Conservation (phyloP, 2,797 vertebrate genomes). For the Lates japonicus region DNA sequence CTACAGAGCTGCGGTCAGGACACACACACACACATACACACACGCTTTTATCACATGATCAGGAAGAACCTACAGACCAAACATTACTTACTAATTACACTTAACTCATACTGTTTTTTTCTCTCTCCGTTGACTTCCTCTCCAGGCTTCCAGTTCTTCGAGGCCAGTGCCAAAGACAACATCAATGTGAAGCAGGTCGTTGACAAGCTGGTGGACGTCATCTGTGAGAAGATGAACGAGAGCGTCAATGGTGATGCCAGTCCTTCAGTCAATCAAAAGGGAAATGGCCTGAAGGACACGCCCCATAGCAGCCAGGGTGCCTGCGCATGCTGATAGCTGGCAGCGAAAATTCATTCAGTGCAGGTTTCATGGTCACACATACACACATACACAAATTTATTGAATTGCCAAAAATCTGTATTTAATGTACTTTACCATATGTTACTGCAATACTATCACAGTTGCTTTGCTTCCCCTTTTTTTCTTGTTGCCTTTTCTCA, state of each 20-base stretch:
- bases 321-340: constrained; percentile 87
- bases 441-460: constrained; percentile 32
- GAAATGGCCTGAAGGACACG: constrained; percentile 81
- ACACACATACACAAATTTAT: constrained; percentile 22
- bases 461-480: neutral
- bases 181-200: constrained; percentile 94
- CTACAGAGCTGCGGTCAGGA: constrained; percentile 89
- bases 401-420: constrained; percentile 43
- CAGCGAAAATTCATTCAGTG: constrained; percentile 9
- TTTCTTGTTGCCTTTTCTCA: constrained; percentile 6
- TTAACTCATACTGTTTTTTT: neutral
- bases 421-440: constrained; percentile 51
- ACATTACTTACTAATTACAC: neutral
- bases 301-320: constrained; percentile 71
- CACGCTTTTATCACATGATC: neutral
- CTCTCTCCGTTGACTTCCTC: neutral
- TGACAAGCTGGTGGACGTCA: constrained; percentile 91
- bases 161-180: constrained; percentile 94
- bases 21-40: constrained; percentile 8
- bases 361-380: constrained; percentile 9
- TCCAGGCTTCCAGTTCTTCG: constrained; percentile 93
- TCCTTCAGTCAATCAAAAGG: constrained; percentile 76
- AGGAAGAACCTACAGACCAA: neutral
- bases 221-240: constrained; percentile 94
- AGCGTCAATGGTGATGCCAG: constrained; percentile 85